Evolutionary conservation across 2,797 vertebrate genomes (phyloP), one percentile per base, ranked within the genome.

Genomic region (Crocidura indochinensis): DNA sequence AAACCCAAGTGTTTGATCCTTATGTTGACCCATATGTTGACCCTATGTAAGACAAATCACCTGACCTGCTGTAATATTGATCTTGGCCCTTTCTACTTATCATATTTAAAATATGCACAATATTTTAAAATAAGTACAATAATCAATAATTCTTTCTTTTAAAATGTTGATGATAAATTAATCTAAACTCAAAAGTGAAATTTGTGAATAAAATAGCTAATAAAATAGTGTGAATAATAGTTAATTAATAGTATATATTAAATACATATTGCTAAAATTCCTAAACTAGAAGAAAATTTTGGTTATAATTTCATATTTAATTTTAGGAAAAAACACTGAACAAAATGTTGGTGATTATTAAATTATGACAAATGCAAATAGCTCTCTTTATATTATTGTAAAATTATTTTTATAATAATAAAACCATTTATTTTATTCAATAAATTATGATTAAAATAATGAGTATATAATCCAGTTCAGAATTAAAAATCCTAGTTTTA

Each of bases 321-420:
- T n/a, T 83, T 81, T 9, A 27, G 49, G 11, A 90, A 65, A 95
- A 68, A 87, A 91, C 91, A 92, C 38, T 84, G 88, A 92, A 85
- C 3, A n/a, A 10, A 31, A 27, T 27, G 72, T 22, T 46, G 19
- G 60, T 81, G 88, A 64, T 53, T 82, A 69, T 77, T 72, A 69
- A 88, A 83, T 44, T 1, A 3, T 49, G 15, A 56, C 38, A 97
- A 89, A 38, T 84, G 96, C 93, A 96, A 93, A 26, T 8, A 47
- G 31, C 51, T 78, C 69, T 10, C 0, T 38, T 38, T 38, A 38
- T 38, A 38, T 38, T 38, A 38, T 38, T 38, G 5, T 38, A 38
- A 38, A 38, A 38, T 38, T 38, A 38, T 38, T 5, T 38, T 38
- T 38, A 38, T 38, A 38, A 38, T 38, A 38, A 38, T 38, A 38